Conservation (phyloP, 2,113 vertebrate species). For the Ailuropoda melanoleuca region DNA sequence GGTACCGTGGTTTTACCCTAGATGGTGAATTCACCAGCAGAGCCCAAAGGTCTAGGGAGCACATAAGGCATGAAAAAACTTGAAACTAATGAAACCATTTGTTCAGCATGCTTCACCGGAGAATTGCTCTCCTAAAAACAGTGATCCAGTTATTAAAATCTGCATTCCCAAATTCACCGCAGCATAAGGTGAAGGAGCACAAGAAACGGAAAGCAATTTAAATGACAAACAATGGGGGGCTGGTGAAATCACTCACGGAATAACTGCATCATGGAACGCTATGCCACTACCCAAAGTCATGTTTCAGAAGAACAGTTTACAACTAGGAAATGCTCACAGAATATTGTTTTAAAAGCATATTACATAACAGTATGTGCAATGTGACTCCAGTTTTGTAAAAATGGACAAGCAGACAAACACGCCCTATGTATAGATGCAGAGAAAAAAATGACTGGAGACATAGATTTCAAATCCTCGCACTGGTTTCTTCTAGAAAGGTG, state of each 20-base stretch:
- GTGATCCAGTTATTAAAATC: neutral
- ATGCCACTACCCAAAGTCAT: neutral
- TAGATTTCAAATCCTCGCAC: neutral
- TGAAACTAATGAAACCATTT: neutral
- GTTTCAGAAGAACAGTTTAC: neutral
- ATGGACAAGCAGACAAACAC: neutral
- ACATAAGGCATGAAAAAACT: neutral
- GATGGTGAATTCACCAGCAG: neutral
- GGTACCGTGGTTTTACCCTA: neutral
- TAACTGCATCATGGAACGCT: neutral
- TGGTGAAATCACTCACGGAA: neutral
- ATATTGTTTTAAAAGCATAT: neutral
- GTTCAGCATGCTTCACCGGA: neutral
- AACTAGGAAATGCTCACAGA: neutral
- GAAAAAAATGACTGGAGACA: neutral
- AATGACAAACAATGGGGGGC: neutral
- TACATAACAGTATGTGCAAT: neutral
- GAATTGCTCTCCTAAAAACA: neutral
- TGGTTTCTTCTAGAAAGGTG: neutral
- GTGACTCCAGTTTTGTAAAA: slow-evolving; percentile 11
- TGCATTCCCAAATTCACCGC: neutral
- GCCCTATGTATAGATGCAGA: neutral
- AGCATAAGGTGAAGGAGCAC: neutral
- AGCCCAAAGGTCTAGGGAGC: neutral
- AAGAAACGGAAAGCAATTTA: neutral